Base-by-base conservation (phyloP, 2,888 invertebrate species). In the Pharmacophagus antenor region DNA sequence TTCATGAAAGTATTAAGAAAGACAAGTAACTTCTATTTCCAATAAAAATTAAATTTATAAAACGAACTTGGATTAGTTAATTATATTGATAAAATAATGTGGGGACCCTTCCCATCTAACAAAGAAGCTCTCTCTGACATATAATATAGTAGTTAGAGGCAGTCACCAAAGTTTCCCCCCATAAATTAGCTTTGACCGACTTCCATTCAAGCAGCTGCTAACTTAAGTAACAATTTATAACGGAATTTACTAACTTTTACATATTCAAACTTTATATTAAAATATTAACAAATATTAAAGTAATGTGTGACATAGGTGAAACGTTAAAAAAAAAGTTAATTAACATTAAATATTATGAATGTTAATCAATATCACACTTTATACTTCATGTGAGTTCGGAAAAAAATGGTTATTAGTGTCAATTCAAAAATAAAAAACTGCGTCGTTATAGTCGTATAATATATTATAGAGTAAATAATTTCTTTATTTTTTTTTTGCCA, bases 171-270 rank as follows among this genome's bases (percentile, higher is more conserved):
- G 37, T 37, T 37, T 37, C 37, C 37, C n/a, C 15, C 15, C n/a
- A n/a, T 37, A 37, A 37, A 37, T 70, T 65, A 70, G 61, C 50
- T 44, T 62, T 68, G 68, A 62, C 66, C 67, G 65, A 66, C 63
- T 65, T 62, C 15, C 71, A 67, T 63, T 65, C 66, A 62, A 49
- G 37, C 52, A 66, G 66, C 67, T 65, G 66, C 59, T 55, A 50
- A 60, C 58, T 54, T 64, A 57, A 62, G 60, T 58, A 63, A 67
- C 61, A 64, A 57, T 62, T 59, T 56, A 51, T 55, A 47, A 22
- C 31, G 15, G n/a, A 37, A 5, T 37, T 5, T 15, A n/a, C n/a
- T n/a, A n/a, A n/a, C n/a, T n/a, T 37, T n/a, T 37, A 37, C 37
- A 8, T n/a, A 37, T n/a, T 37, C 10, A n/a, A 37, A 37, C n/a